phyloP scores from a whole-genome alignment of 2,888 invertebrate species.

The Drosophila atroscutellata region DNA sequence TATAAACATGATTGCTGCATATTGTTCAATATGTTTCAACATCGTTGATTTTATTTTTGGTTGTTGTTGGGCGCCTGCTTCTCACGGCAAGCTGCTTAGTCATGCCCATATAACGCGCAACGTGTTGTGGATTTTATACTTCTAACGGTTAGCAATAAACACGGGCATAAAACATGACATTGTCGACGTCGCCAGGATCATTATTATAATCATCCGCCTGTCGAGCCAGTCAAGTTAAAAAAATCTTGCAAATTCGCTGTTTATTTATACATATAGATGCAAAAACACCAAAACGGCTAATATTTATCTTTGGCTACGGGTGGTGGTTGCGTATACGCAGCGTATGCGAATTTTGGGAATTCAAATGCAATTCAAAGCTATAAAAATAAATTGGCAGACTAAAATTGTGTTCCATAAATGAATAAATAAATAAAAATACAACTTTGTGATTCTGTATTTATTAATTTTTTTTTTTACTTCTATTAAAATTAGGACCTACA shows the following conservation, averaged over 20 bases:
- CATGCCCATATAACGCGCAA: conserved; percentile 62
- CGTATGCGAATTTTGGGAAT: conserved; percentile 1
- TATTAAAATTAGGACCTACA: too few species aligned
- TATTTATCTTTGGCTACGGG: background rate
- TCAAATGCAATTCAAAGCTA: conserved; percentile 10
- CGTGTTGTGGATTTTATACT: conserved; percentile 43
- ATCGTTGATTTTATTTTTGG: conserved; percentile 50
- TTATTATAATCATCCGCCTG: conserved; percentile 45
- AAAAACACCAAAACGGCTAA: conserved; percentile 10
- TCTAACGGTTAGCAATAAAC: conserved; percentile 67
- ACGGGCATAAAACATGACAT: conserved; percentile 33
- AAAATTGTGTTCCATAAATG: background rate
- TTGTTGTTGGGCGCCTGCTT: conserved; percentile 15
- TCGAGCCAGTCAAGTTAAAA: conserved; percentile 51
- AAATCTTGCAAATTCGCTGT: conserved; percentile 39
- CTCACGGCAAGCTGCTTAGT: conserved; percentile 60
- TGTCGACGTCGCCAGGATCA: conserved; percentile 15
- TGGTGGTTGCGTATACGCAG: conserved; percentile 30
- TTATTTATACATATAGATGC: conserved; percentile 17
- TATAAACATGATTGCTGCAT: conserved; percentile 37
- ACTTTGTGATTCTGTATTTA: background rate
- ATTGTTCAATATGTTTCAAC: conserved; percentile 62
- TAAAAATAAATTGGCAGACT: conserved; percentile 8
- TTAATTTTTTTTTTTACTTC: background rate
- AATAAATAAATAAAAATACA: background rate